Base-by-base conservation (phyloP, 2,888 invertebrate species). In the Syritta pipiens region DNA sequence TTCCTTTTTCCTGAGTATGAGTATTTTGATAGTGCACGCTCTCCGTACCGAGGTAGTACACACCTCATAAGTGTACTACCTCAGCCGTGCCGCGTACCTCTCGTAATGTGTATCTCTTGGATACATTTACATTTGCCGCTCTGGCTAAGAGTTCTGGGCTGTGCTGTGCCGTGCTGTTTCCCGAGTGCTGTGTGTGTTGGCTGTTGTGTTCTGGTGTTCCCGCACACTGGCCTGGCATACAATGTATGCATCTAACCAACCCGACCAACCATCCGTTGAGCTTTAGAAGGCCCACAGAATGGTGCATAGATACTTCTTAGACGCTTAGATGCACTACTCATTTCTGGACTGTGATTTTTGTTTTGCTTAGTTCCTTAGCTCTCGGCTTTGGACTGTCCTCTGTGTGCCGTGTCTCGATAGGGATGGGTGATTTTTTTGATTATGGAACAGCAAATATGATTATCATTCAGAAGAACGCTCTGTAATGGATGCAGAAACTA, bases 381-480 rank as follows among this genome's bases (percentile, higher is more conserved):
- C n/a, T n/a, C n/a, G n/a, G n/a, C n/a, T n/a, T n/a, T n/a, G n/a
- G n/a, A n/a, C n/a, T 62, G 65, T 65, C 37, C 37, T 17, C 17
- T 65, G 62, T 63, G 65, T 68, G 57, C 46, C 14, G 17, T 59
- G 46, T 60, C 42, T 57, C 49, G 79, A 68, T 59, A 74, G 57
- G 79, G 79, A 79, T 79, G 79, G 79, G 30, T 79, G 74, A 26
- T 60, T 60, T 65, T 67, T 72, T 72, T 77, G 65, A 77, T 77
- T 77, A 72, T 69, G 63, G 51, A 76, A 69, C 42, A 63, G 53
- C 59, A 59, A n/a, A 62, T 65, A 44, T 72, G 48, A 72, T 72
- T 65, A 77, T 72, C 71, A 72, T 65, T 60, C 19, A 40, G 32
- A 48, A 22, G 55, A 46, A 46, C 22, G 37, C 17, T 37, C 14